A percentile compares a stretch with the other conserved stretches of the same genome.
These are phyloP conservation scores for Torymus texanus DNA, from an alignment of 2,888 invertebrate genomes.

Conservation along the genomic window DNA sequence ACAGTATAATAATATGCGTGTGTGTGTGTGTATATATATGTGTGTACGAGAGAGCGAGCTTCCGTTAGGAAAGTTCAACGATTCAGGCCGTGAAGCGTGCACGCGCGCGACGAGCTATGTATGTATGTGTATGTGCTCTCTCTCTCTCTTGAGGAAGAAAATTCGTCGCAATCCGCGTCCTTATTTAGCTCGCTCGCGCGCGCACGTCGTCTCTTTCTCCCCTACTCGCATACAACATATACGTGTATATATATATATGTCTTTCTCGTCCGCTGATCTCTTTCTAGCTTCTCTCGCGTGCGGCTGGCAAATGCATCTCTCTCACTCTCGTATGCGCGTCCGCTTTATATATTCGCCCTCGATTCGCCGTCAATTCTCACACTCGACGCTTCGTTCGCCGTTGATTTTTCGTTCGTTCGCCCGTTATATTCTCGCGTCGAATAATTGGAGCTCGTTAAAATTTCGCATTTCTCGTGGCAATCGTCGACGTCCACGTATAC, in stretches of 20 bases:
- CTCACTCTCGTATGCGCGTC: neutral
- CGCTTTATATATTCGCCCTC: slow-evolving; percentile 15
- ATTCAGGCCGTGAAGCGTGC: slow-evolving; percentile 24
- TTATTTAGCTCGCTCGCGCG: slow-evolving; percentile 35
- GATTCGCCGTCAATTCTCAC: neutral
- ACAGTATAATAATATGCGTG: too few species aligned
- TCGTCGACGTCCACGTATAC: too few species aligned
- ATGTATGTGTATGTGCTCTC: too few species aligned
- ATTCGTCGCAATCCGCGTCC: slow-evolving; percentile 41
- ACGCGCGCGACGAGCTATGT: too few species aligned
- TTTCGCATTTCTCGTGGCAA: neutral
- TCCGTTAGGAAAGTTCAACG: slow-evolving; percentile 12
- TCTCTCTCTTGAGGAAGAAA: slow-evolving; percentile 8
- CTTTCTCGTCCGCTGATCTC: too few species aligned
- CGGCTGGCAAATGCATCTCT: too few species aligned
- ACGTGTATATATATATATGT: neutral
- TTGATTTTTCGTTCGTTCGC: neutral
- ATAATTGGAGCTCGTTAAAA: slow-evolving; percentile 33
- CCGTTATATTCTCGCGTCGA: neutral
- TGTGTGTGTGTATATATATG: too few species aligned
- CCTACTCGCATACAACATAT: neutral
- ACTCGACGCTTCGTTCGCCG: too few species aligned
- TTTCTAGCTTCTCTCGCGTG: too few species aligned
- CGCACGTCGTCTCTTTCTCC: slow-evolving; percentile 3
- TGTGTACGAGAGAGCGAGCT: too few species aligned